Conservation (phyloP, 2,113 vertebrate genomes). For the Dermatemys mawii region DNA sequence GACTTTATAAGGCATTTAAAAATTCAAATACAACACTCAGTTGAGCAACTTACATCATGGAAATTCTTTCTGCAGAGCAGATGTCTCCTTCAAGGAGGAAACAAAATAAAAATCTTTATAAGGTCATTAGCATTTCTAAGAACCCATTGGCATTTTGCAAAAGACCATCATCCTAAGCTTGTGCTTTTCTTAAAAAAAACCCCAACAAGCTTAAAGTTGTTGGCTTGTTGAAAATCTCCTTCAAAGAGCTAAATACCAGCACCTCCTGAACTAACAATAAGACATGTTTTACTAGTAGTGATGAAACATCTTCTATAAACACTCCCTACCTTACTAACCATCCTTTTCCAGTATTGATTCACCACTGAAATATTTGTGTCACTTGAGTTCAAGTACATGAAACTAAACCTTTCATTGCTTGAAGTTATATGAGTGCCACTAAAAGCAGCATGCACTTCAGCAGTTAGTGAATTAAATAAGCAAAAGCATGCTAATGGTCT, state of each 20-base stretch:
- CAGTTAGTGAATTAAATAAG: slow-evolving; percentile 75
- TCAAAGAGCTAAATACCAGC: slow-evolving; percentile 79
- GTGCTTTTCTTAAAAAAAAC: neutral
- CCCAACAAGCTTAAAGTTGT: slow-evolving; percentile 54
- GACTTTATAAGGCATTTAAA: neutral
- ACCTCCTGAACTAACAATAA: slow-evolving; percentile 84
- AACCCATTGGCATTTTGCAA: slow-evolving; percentile 29
- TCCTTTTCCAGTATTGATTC: slow-evolving; percentile 78
- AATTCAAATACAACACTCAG: neutral
- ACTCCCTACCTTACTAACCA: slow-evolving; percentile 78
- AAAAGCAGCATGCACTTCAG: slow-evolving; percentile 73
- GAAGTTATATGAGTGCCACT: slow-evolving; percentile 72
- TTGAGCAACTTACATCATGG: neutral
- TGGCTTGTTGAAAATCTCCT: slow-evolving; percentile 72
- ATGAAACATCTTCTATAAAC: slow-evolving; percentile 85
- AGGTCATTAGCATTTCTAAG: slow-evolving; percentile 55
- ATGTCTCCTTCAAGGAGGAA: fast-evolving
- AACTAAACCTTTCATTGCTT: slow-evolving; percentile 72
- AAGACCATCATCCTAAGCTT: slow-evolving; percentile 28
- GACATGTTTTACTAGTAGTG: slow-evolving; percentile 81
- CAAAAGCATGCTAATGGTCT: slow-evolving; percentile 73
- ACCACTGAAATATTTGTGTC: slow-evolving; percentile 82
- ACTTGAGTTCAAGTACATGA: slow-evolving; percentile 80
- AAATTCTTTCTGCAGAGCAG: neutral
- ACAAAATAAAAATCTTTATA: neutral